These are phyloP conservation scores for Thripadectes ignobilis DNA, from an alignment of 2,797 vertebrate genomes.

Conservation along the genomic window DNA sequence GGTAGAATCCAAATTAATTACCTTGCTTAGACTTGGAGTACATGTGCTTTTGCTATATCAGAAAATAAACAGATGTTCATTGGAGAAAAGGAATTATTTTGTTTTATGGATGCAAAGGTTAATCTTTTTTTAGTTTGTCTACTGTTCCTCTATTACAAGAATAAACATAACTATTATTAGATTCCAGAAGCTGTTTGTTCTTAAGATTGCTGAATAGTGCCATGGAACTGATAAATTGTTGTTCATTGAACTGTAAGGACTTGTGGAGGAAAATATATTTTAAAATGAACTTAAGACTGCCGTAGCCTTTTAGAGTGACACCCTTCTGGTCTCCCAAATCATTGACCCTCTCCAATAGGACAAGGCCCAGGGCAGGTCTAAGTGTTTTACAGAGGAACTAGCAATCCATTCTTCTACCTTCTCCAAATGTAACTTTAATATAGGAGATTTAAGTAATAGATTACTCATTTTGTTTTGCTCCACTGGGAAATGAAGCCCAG, in stretches of 20 bases:
- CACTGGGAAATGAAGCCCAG: background rate
- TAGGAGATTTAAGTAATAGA: background rate
- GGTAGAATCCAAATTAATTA: slow-evolving; percentile 45
- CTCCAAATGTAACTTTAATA: background rate
- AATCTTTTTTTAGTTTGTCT: slow-evolving; percentile 44
- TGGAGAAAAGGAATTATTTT: slow-evolving; percentile 52
- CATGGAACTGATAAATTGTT: background rate
- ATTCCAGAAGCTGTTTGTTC: slow-evolving; percentile 35
- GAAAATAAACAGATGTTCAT: slow-evolving; percentile 52
- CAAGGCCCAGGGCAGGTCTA: background rate
- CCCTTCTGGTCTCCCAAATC: background rate
- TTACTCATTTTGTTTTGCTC: background rate
- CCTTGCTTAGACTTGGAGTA: slow-evolving; percentile 55
- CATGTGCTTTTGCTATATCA: slow-evolving; percentile 3
- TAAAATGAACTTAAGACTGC: background rate
- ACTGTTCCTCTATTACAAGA: slow-evolving; percentile 40
- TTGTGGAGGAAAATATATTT: background rate
- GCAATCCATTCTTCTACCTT: background rate
- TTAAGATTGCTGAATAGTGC: slow-evolving; percentile 1
- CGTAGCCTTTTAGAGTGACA: background rate
- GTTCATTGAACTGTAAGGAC: background rate
- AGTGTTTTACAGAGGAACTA: background rate
- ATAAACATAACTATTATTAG: slow-evolving; percentile 49
- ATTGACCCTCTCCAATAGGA: fast-evolving
- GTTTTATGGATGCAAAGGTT: slow-evolving; percentile 32